Evolutionary conservation across 2,888 invertebrate species (phyloP).

Genomic region (Sphaerophoria taeniata): DNA sequence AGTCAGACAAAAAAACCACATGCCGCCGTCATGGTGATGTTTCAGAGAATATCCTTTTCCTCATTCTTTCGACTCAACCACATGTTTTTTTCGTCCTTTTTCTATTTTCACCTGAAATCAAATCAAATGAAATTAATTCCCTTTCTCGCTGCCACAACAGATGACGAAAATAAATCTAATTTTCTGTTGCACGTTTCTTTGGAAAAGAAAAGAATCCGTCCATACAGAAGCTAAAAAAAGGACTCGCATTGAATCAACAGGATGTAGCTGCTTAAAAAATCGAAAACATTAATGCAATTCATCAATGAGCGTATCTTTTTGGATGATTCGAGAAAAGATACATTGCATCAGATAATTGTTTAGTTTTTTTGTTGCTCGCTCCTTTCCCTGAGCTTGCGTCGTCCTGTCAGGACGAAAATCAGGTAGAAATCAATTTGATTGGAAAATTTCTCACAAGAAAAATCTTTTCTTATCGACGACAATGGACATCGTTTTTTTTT

Average conservation of each 20-base stretch:
- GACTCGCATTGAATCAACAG: conserved; percentile 76
- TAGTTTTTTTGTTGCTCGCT: no score
- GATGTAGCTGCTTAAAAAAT: conserved; percentile 75
- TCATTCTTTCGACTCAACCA: conserved; percentile 23
- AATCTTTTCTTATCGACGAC: conserved; percentile 16
- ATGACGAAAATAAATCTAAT: conserved; percentile 61
- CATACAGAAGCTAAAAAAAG: conserved; percentile 45
- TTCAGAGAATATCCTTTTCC: conserved; percentile 6
- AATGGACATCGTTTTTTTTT: background rate
- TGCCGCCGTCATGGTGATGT: conserved; percentile 20
- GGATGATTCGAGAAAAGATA: conserved; percentile 36
- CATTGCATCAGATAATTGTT: conserved; percentile 68
- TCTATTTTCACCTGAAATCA: conserved; percentile 64
- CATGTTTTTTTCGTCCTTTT: conserved; percentile 28
- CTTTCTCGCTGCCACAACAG: conserved; percentile 33
- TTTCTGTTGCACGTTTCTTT: conserved; percentile 16
- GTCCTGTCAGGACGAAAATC: conserved; percentile 36
- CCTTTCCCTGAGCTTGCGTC: conserved; percentile 13
- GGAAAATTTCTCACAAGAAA: conserved; percentile 52
- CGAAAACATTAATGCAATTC: conserved; percentile 63
- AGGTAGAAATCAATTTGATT: conserved; percentile 65
- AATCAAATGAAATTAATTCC: conserved; percentile 61
- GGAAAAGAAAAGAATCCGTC: conserved; percentile 20
- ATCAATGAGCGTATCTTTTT: conserved; percentile 38
- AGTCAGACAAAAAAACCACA: conserved; percentile 19